Percentiles rank a stretch among this genome's conserved stretches.
These are phyloP conservation scores for Isurus oxyrinchus DNA, from an alignment of 2,113 vertebrate genomes.

Conservation along the genomic window DNA sequence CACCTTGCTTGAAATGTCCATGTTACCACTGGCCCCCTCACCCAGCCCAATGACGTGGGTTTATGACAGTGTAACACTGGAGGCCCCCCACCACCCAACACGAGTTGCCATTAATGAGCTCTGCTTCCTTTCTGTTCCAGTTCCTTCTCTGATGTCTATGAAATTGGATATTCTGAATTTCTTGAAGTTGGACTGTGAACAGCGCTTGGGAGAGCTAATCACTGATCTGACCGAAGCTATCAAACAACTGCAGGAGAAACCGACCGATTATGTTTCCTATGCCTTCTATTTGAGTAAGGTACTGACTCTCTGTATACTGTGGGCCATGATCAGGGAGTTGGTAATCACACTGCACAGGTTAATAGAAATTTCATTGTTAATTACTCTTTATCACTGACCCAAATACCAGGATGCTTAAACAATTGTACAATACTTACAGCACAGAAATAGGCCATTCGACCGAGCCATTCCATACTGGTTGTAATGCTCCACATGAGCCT, in stretches of 20 bases:
- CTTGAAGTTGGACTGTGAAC: constrained; percentile 50
- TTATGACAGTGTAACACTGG: neutral
- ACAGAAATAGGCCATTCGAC: too few relatives aligned
- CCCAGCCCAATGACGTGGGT: neutral
- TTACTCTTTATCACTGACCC: neutral
- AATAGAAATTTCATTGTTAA: neutral
- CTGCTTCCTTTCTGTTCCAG: constrained; percentile 47
- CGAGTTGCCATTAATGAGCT: neutral
- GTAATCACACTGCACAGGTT: neutral
- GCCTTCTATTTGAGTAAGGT: constrained; percentile 60
- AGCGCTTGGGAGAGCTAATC: constrained; percentile 49
- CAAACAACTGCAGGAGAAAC: constrained; percentile 49
- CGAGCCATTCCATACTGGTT: too few relatives aligned
- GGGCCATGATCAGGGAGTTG: neutral
- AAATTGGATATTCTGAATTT: constrained; percentile 51
- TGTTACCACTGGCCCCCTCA: neutral
- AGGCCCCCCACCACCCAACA: neutral
- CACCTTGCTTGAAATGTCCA: too few relatives aligned
- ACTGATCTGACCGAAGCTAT: constrained; percentile 51
- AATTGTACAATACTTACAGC: neutral
- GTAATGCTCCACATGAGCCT: too few relatives aligned
- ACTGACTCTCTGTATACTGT: constrained; percentile 8
- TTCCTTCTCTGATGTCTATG: constrained; percentile 48
- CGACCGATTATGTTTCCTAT: constrained; percentile 50
- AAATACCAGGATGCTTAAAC: neutral